Evolutionary conservation across 2,113 vertebrate genomes (phyloP).

Genomic region (Glaucidium brasilianum): DNA sequence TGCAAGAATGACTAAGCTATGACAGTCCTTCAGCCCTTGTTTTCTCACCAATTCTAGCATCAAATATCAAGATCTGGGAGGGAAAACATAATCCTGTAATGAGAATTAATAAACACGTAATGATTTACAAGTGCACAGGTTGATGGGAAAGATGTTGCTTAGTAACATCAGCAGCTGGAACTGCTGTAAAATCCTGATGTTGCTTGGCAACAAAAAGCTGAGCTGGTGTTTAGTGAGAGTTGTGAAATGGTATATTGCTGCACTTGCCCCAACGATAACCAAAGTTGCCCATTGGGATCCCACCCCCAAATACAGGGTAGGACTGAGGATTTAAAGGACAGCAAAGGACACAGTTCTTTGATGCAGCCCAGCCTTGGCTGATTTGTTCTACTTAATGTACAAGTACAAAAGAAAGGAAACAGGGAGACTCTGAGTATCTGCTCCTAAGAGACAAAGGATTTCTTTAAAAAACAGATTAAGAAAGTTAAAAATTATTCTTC

Average conservation of each 20-base stretch:
- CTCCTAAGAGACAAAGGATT: neutral
- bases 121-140: neutral
- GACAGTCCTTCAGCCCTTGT: neutral
- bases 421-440: neutral
- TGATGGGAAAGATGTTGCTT: neutral
- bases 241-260: neutral
- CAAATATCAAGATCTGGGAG: neutral
- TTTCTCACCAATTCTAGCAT: neutral
- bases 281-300: fast-evolving
- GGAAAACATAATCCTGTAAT: neutral
- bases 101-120: neutral
- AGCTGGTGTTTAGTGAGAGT: neutral
- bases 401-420: neutral
- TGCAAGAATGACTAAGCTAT: fast-evolving
- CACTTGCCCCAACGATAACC: neutral
- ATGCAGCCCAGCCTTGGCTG: neutral
- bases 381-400: neutral
- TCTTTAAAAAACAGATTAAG: neutral
- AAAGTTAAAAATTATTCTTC: neutral
- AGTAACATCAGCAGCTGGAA: slow-evolving; percentile 35
- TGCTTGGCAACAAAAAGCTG: slow-evolving; percentile 18
- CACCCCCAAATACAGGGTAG: neutral
- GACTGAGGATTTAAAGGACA: neutral
- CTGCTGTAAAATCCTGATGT: neutral
- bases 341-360: neutral